Percentiles rank a stretch among this genome's conserved stretches.
Evolutionary conservation across 2,888 invertebrate species (phyloP).

Genomic region (Habrosyne pyritoides): DNA sequence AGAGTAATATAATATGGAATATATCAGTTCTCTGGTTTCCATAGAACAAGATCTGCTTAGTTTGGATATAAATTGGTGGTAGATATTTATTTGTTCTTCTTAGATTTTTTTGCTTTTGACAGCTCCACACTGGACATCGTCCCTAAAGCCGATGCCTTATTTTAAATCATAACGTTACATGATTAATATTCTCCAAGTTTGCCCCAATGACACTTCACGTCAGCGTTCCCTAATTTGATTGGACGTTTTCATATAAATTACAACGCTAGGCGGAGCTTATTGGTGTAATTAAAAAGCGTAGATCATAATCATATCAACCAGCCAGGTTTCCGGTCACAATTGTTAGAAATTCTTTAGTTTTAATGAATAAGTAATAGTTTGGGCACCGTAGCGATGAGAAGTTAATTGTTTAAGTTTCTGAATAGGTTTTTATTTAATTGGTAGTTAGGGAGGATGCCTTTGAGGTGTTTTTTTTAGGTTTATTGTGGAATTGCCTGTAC

Average conservation of each 20-base stretch:
- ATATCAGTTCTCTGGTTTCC: too few relatives aligned
- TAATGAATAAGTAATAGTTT: constrained; percentile 46
- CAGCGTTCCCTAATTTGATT: constrained; percentile 74
- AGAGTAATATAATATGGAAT: too few relatives aligned
- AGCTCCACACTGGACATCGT: background rate
- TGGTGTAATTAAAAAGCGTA: constrained; percentile 74
- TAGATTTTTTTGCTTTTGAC: background rate
- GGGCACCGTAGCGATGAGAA: constrained; percentile 21
- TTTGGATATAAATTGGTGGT: too few relatives aligned
- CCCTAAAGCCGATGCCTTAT: background rate
- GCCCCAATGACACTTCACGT: constrained; percentile 65
- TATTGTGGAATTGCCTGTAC: too few relatives aligned
- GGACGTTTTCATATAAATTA: constrained; percentile 72
- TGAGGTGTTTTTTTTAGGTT: too few relatives aligned
- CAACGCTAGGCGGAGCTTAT: constrained; percentile 68
- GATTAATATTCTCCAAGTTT: constrained; percentile 69
- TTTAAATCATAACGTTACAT: constrained; percentile 47
- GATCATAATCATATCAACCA: constrained; percentile 72
- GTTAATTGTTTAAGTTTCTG: constrained; percentile 16
- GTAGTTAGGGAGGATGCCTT: background rate
- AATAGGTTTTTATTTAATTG: constrained; percentile 14
- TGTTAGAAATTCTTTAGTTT: constrained; percentile 58
- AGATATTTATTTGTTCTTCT: too few relatives aligned
- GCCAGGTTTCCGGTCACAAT: constrained; percentile 70
- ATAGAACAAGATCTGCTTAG: background rate